Base-by-base conservation (phyloP, 2,888 invertebrate species). In the Drosophila eohydei region DNA sequence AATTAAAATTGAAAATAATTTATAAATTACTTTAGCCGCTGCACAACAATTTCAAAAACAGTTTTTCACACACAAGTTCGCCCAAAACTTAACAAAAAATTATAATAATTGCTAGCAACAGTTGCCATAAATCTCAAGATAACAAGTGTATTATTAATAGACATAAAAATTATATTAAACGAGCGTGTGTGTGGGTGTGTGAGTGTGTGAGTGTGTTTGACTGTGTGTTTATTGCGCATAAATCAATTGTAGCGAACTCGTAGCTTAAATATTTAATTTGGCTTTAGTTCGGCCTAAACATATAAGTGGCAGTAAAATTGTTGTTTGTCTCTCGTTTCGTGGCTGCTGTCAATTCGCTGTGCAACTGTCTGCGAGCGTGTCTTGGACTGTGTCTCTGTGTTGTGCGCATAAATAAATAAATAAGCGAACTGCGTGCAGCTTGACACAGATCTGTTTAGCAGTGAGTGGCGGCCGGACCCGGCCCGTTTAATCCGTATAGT, bases 181-280 rank as follows among this genome's bases (percentile, higher is more conserved):
- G 26, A 2, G 43, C 14, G 12, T 12, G 36, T 12, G 32, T 63
- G n/a, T 28, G 50, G n/a, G 50, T 51, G 21, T 21, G 14, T 36
- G 36, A 14, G 30, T 30, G 30, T 34, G 32, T 14, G 56, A 30
- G 7, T 40, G 38, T 28, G 52, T n/a, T 14, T 52, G 36, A 34
- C 36, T 54, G 38, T 28, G 59, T 46, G 43, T 63, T 36, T 34
- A 52, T 44, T 71, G 61, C 36, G 68, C 71, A 79, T 83, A 86
- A 88, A 84, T 84, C 84, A 86, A 85, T 88, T 71, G 66, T 65
- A 66, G 56, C 57, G 61, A 73, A 74, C 60, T 67, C 43, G 61
- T 26, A 60, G 69, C 73, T 81, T 89, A 79, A 89, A 88, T 89
- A 89, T 85, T 86, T 84, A 85, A 89, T 87, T 77, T 79, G 69